Percentiles rank a stretch among this genome's conserved stretches.
phyloP scores from a whole-genome alignment of 2,797 vertebrate species.

The Falco rusticolus region DNA sequence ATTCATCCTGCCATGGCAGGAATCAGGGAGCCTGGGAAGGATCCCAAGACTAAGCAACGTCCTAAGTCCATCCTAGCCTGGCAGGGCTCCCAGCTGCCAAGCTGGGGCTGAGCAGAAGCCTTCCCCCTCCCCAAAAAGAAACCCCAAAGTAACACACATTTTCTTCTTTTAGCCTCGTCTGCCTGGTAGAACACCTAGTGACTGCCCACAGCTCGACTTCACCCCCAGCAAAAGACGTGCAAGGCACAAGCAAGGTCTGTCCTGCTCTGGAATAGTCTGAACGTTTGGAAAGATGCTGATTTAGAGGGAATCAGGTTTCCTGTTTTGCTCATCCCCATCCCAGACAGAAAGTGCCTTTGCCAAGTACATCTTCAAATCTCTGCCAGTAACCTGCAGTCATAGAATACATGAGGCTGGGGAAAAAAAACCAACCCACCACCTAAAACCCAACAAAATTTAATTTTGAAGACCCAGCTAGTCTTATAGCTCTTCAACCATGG shows the following conservation, averaged over 20 bases:
- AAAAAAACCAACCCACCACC: not conserved
- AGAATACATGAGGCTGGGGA: not conserved
- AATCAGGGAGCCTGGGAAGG: not conserved
- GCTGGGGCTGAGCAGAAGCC: not conserved
- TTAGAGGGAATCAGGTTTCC: not conserved
- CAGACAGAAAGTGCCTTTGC: slow-evolving; percentile 35
- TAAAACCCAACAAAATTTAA: slow-evolving; percentile 31
- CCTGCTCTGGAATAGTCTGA: not conserved
- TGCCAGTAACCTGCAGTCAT: slow-evolving; percentile 46
- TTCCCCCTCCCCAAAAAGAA: not conserved
- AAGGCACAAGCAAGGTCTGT: not conserved
- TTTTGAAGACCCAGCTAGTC: slow-evolving; percentile 40
- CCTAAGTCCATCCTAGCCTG: not conserved
- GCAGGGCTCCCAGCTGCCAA: not conserved
- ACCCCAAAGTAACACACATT: not conserved
- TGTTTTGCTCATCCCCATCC: slow-evolving; percentile 26
- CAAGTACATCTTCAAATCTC: not conserved
- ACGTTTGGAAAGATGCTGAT: not conserved
- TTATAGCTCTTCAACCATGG: slow-evolving; percentile 14
- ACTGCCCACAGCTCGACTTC: not conserved
- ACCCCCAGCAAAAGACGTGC: not conserved
- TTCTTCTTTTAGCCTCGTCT: not conserved
- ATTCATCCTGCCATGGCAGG: not conserved
- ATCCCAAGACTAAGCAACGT: not conserved
- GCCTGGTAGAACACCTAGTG: not conserved